phyloP scores from a whole-genome alignment of 2,113 vertebrate genomes.

The Vidua chalybeata region DNA sequence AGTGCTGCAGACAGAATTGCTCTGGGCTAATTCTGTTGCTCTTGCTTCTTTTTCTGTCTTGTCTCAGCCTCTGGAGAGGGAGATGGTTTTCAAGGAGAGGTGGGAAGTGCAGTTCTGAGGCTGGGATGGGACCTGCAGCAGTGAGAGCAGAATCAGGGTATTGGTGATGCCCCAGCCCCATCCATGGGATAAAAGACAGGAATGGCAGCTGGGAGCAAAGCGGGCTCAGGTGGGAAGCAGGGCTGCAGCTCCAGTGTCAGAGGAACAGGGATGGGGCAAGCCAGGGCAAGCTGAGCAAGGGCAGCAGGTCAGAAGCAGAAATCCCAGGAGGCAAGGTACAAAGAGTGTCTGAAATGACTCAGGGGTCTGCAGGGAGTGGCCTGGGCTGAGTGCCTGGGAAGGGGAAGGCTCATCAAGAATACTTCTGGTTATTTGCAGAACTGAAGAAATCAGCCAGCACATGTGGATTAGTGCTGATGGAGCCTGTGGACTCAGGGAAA shows the following conservation, averaged over 20 bases:
- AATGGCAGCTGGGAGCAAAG: neutral
- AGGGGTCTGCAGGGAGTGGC: neutral
- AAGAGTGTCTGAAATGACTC: neutral
- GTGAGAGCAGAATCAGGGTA: fast-evolving
- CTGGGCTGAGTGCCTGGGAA: neutral
- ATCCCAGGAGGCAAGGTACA: neutral
- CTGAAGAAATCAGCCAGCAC: neutral
- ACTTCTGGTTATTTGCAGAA: neutral
- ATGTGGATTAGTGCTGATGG: neutral
- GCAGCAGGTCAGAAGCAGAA: neutral
- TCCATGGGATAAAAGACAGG: neutral
- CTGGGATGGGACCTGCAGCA: neutral
- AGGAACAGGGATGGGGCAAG: neutral
- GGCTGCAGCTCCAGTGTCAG: neutral
- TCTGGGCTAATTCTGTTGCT: neutral
- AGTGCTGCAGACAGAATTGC: neutral
- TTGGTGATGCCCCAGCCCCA: neutral
- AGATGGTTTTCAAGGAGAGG: neutral
- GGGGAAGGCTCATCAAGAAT: neutral
- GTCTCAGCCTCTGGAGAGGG: neutral
- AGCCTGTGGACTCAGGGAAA: neutral
- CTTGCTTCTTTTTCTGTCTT: neutral
- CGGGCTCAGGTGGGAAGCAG: neutral
- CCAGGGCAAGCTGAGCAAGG: neutral
- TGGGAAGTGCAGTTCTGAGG: neutral